These are phyloP conservation scores for Ernsta delagoae DNA, from an alignment of 2,888 invertebrate genomes.

Conservation along the genomic window DNA sequence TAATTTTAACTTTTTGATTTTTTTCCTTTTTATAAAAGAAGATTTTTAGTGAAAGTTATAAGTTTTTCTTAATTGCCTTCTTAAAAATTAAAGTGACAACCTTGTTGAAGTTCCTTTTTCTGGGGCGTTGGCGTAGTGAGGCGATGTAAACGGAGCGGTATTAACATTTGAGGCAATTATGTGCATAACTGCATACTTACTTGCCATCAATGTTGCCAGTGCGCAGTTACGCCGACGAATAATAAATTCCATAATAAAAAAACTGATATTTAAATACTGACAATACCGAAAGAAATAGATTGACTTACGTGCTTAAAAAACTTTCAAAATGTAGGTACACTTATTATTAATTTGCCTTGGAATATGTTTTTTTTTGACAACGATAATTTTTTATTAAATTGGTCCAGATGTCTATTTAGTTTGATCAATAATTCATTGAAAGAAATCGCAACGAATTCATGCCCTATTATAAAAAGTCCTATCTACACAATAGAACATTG, in stretches of 20 bases:
- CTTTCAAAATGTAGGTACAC: too few relatives aligned
- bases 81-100: slow-evolving; percentile 14
- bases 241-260: neutral
- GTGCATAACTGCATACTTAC: slow-evolving; percentile 31
- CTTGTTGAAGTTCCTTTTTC: slow-evolving; percentile 25
- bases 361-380: too few relatives aligned
- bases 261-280: too few relatives aligned
- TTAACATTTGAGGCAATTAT: slow-evolving; percentile 44
- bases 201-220: slow-evolving; percentile 38
- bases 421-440: too few relatives aligned
- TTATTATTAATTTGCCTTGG: too few relatives aligned
- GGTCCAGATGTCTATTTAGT: too few relatives aligned
- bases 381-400: too few relatives aligned
- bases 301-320: too few relatives aligned
- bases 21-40: neutral
- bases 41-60: neutral
- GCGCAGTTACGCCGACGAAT: neutral
- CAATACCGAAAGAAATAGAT: too few relatives aligned
- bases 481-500: neutral
- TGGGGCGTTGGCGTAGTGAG: slow-evolving; percentile 34
- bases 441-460: too few relatives aligned
- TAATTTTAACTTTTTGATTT: too few relatives aligned
- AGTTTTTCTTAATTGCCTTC: neutral
- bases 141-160: slow-evolving; percentile 39
- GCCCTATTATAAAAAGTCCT: neutral